A percentile compares a stretch with the other conserved stretches of the same genome.
Evolutionary conservation across 2,888 invertebrate genomes (phyloP).

Genomic region (Rotaria macrura): DNA sequence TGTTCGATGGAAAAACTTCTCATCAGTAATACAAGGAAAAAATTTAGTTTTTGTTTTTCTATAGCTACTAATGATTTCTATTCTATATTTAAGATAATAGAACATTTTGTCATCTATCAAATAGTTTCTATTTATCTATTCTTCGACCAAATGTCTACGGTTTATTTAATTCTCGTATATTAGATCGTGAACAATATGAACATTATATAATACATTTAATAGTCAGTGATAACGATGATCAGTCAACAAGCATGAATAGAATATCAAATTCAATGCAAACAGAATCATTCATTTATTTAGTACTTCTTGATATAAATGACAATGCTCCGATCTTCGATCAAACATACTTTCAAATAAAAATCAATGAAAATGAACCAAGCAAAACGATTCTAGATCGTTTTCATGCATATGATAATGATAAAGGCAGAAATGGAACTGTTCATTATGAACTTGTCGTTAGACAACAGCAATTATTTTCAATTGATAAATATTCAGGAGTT

Average conservation of each 20-base stretch:
- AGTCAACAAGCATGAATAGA: not conserved
- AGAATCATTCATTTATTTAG: not conserved
- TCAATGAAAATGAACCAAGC: not conserved
- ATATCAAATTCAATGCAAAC: not conserved
- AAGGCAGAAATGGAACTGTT: conserved; percentile 1
- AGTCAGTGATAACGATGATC: not conserved
- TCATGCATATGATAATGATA: not conserved
- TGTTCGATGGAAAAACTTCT: not conserved
- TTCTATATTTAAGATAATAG: not conserved
- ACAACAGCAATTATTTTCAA: not conserved
- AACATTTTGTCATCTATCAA: not conserved
- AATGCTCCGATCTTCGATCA: not conserved
- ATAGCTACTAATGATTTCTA: not conserved
- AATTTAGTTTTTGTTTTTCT: no score
- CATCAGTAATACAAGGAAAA: not conserved
- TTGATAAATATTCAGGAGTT: not conserved
- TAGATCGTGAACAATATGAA: conserved; percentile 10
- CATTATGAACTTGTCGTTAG: not conserved
- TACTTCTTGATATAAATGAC: conserved; percentile 1
- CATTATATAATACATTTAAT: not conserved
- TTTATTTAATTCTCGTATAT: not conserved
- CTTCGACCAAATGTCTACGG: conserved; percentile 13
- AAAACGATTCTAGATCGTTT: not conserved
- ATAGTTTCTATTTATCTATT: not conserved
- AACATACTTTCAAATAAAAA: not conserved